These are phyloP conservation scores for Spinus olivaceus DNA, from an alignment of 2,797 vertebrate genomes.

Conservation along the genomic window DNA sequence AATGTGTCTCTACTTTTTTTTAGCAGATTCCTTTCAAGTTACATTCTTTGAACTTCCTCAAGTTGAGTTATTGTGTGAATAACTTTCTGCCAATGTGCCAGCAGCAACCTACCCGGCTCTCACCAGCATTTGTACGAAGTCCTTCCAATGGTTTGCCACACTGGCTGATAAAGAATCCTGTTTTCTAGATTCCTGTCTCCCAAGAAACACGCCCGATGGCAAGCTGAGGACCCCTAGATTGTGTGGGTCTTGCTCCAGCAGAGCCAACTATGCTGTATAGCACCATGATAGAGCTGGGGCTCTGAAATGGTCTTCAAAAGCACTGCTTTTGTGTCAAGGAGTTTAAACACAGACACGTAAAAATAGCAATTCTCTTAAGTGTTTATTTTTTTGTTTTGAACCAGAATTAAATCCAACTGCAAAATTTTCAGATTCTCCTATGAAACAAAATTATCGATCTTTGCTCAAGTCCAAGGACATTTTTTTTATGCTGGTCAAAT, in stretches of 20 bases:
- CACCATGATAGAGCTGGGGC: neutral
- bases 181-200: neutral
- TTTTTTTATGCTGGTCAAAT: neutral
- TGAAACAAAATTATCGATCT: neutral
- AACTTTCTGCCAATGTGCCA: neutral
- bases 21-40: neutral
- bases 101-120: neutral
- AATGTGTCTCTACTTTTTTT: neutral
- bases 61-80: neutral
- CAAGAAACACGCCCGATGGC: neutral
- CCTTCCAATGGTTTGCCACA: neutral
- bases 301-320: neutral
- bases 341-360: neutral
- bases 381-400: neutral
- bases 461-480: neutral
- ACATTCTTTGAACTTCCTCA: neutral
- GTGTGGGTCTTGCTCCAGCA: neutral
- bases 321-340: neutral
- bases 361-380: neutral
- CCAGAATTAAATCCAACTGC: neutral
- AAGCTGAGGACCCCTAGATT: neutral
- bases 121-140: neutral
- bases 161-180: neutral
- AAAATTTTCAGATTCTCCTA: neutral
- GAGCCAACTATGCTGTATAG: accelerated